These are phyloP conservation scores for Tetragnatha montana DNA, from an alignment of 2,888 invertebrate species.

Conservation along the genomic window DNA sequence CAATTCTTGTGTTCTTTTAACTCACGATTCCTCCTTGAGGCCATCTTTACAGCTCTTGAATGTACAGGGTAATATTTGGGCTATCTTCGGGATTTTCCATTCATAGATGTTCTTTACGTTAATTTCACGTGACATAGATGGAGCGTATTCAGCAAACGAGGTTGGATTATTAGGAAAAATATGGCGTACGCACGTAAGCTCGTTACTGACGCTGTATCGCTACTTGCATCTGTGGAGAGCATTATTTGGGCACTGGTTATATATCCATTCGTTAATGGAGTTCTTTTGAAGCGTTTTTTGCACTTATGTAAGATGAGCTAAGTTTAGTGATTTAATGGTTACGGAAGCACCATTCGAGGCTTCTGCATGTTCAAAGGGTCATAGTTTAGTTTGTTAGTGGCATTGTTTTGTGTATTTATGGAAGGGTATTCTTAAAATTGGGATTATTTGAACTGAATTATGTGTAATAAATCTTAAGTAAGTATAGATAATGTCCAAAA, in stretches of 20 bases:
- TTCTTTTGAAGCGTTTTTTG: neutral
- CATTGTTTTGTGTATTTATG: too few species aligned
- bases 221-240: neutral
- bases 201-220: neutral
- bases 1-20: neutral
- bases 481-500: too few species aligned
- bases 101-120: conserved; percentile 6
- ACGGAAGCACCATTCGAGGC: neutral
- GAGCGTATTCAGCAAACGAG: neutral
- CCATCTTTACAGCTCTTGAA: conserved; percentile 7
- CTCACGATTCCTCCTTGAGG: conserved; percentile 26
- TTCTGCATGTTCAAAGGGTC: too few species aligned
- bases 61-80: neutral
- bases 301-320: neutral
- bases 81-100: neutral
- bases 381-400: too few species aligned
- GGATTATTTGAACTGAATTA: too few species aligned
- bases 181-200: neutral
- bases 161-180: neutral
- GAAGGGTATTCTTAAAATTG: too few species aligned
- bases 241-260: neutral
- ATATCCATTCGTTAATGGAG: neutral
- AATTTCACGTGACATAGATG: neutral
- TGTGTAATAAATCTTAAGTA: too few species aligned
- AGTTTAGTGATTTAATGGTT: neutral